Base-by-base conservation (phyloP, 2,113 vertebrate genomes). In the Meles meles region DNA sequence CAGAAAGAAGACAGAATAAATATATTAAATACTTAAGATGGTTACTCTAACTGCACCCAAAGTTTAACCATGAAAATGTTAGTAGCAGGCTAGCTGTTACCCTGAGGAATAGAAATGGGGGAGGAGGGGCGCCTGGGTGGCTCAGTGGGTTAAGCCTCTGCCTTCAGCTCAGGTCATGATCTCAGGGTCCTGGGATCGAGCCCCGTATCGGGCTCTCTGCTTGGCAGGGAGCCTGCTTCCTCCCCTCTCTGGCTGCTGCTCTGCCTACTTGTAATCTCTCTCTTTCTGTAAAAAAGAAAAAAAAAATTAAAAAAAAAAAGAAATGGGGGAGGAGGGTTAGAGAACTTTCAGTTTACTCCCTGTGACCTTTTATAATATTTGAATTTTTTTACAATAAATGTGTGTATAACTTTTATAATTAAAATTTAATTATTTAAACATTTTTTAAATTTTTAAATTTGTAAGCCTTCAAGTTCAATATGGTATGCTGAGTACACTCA, bases 401-500 rank as follows among this genome's bases (percentile, higher is more conserved):
- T 49, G 3, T 27, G 0, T 88, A 84, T 71, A 93, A 91, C 15
- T 31, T 92, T 72, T 77, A 29, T 55, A 84, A 85, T 67, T 88
- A 91, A 95, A 96, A 92, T 59, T 63, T 77, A 89, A 84, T 83
- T 61, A 39, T 76, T 85, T 81, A 71, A 89, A 76, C 27, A 47
- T 18, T 47, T 47, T 17, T 31, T 0, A 12, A 69, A 52, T 67
- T 97, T 88, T 77, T 61, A 12, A 63, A 59, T 61, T 97, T 88
- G 47, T 77, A 77, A 55, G 47, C 72, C n/a, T 90, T 84, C 13
- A 34, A 83, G 3, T 95, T 94, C 89, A 97, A 37, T 8, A 31
- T 65, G 27, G 27, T 61, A 69, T 27, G 77, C 57, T 81, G 34
- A 89, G 55, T n/a, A 59, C 15, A 52, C 34, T 23, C 94, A 57